These are phyloP conservation scores for Lacanobia wlatinum DNA, from an alignment of 2,888 invertebrate genomes.

Conservation along the genomic window DNA sequence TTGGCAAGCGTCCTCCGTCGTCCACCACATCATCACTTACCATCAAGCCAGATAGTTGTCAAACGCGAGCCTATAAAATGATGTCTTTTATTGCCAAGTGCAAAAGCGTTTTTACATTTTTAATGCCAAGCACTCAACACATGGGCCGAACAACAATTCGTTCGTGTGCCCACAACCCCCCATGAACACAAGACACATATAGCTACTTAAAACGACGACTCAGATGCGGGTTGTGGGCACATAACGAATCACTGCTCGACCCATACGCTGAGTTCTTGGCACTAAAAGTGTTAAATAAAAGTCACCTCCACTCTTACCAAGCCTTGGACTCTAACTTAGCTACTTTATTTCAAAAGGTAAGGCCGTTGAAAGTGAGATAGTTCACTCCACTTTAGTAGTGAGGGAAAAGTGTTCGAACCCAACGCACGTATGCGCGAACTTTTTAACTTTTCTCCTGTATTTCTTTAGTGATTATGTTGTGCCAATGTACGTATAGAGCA, in stretches of 20 bases:
- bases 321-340: constrained; percentile 71
- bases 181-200: too few species aligned
- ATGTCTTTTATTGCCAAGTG: not conserved
- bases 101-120: too few species aligned
- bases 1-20: too few species aligned
- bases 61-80: not conserved
- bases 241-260: too few species aligned
- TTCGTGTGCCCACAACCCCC: too few species aligned
- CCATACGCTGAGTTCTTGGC: too few species aligned
- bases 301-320: constrained; percentile 71
- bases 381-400: constrained; percentile 76
- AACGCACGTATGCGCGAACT: constrained; percentile 76
- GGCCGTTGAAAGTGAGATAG: constrained; percentile 88
- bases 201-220: too few species aligned
- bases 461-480: constrained; percentile 67
- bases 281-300: constrained; percentile 16
- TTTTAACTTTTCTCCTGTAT: constrained; percentile 75
- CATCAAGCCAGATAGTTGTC: not conserved
- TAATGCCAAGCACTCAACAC: too few species aligned
- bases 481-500: constrained; percentile 46
- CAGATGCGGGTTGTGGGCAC: too few species aligned
- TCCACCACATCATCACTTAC: not conserved
- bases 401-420: constrained; percentile 71
- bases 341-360: constrained; percentile 87
- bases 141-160: too few species aligned